Base-by-base conservation (phyloP, 2,888 invertebrate species). In the Lucinisca nassula region DNA sequence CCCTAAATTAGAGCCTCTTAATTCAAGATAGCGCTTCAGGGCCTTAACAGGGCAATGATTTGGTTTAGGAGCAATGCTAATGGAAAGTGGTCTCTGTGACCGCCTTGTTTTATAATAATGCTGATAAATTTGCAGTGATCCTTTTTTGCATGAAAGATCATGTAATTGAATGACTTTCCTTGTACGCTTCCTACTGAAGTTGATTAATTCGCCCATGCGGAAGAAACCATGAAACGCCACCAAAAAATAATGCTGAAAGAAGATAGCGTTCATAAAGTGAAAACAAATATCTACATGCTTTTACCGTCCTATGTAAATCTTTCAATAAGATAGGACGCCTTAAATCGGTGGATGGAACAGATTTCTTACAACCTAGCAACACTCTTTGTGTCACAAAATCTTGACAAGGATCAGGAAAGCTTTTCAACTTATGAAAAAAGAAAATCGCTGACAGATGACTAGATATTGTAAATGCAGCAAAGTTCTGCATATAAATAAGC, bases 141-240 rank as follows among this genome's bases (percentile, higher is more conserved):
- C 17, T 6, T 24, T 4, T 35, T 17, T 27, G 67, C 14, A 67
- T 10, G 67, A 10, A 0, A 80, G 21, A 55, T 84, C 75, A 0
- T 37, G 21, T 27, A 67, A 37, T 21, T 75, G 84, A n/a, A 84
- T 61, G 8, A 80, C 75, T 37, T 45, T 70, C 0, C 2, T 24
- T 27, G 32, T 21, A 0, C 12, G 10, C 14, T 12, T 24, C 0
- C 21, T 21, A 0, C 10, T 67, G 14, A 67, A 24, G 4, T 75
- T 58, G 12, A 80, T 37, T 4, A 73, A 37, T 78, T 83, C 77
- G 0, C 73, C 83, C 24, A 83, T 14, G n/a, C 74, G 40, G 38
- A 84, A 79, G 21, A 84, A 84, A 12, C 79, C 73, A 67, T 58
- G 35, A 51, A 75, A 67, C 6, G 79, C 37, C 0, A 79, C 8